Evolutionary conservation across 1,140 invertebrate genomes (phyloP), one percentile per base, ranked within the genome.

Genomic region (Atopsyche davidsoni): DNA sequence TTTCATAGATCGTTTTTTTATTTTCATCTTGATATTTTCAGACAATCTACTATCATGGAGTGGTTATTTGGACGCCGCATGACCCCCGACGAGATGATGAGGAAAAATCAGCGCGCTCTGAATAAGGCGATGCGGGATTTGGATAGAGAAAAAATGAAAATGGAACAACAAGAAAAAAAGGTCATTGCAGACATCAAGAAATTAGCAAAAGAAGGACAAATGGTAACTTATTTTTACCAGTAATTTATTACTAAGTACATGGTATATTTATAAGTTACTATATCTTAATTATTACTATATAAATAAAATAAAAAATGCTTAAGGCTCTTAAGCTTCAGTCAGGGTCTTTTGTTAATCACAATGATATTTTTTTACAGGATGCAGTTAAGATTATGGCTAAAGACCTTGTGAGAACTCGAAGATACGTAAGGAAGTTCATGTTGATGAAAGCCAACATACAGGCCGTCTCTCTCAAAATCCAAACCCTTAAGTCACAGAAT

Each of bases 351-450:
- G 11, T 32, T 32, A 42, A 48, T 19, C 0, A 43, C 43, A 48
- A 7, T 48, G 11, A 23, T 34, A 31, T 42, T 53, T 51, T 58
- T 67, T 75, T 23, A n/a, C 63, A 95, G 92, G 96, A 99, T 78
- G 92, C 96, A 45, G 97, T 99, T 0, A 98, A 98, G 80, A 96
- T 99, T 57, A 98, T 99, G 96, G 97, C 97, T 1, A 97, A 96
- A 75, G 97, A 99, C 77, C 74, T 99, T 50, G 97, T 99, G 1
- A 79, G 97, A 59, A 99, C 96, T 9, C 78, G 96, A 52, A 77
- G 87, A 57, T 98, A 98, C 64, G 84, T 92, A 17, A 97, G 98
- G 66, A 99, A 99, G 70, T 99, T 99, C 65, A 98, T 99, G 82
- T 67, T 99, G 42, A 99, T 99, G 96, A 93, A 92, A 68, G 96